A percentile compares a stretch with the other conserved stretches of the same genome.
Evolutionary conservation across 2,797 vertebrate species (phyloP).

Genomic region (Sphaeramia orbicularis): DNA sequence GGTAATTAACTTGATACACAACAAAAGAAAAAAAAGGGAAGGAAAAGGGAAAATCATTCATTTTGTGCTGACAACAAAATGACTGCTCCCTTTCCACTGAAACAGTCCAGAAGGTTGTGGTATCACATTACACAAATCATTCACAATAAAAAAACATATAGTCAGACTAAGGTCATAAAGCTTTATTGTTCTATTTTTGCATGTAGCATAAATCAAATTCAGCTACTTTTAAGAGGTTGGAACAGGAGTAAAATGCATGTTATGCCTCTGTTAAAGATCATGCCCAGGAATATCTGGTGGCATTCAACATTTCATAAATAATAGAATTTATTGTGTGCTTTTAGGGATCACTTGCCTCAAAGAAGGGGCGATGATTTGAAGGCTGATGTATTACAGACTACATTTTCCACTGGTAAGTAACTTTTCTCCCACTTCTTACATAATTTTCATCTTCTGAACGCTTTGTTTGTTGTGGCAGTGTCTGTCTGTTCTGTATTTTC

Average conservation of each 20-base stretch:
- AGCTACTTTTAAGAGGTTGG: conserved; percentile 32
- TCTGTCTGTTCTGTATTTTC: conserved; percentile 3
- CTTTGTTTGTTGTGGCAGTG: not conserved
- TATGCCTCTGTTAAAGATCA: conserved; percentile 7
- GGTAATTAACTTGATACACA: not conserved
- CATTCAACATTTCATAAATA: conserved; percentile 14
- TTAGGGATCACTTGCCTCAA: conserved; percentile 77
- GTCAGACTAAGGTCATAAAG: not conserved
- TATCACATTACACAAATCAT: conserved; percentile 32
- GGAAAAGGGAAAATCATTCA: not conserved
- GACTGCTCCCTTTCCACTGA: not conserved
- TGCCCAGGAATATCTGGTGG: conserved; percentile 13
- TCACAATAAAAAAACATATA: conserved; percentile 1
- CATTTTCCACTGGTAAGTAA: conserved; percentile 77
- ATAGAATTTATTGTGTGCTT: conserved; percentile 49
- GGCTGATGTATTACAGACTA: conserved; percentile 56
- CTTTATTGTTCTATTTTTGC: conserved; percentile 15
- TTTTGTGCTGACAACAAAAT: not conserved
- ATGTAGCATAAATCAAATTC: conserved; percentile 13
- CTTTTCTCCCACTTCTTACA: not conserved
- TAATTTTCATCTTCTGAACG: not conserved
- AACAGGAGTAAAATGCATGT: not conserved
- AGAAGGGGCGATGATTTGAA: conserved; percentile 73
- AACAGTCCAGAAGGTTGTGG: not conserved
- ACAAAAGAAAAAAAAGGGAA: not conserved